Conservation (phyloP, 2,113 vertebrate genomes). For the Capreolus pygargus region DNA sequence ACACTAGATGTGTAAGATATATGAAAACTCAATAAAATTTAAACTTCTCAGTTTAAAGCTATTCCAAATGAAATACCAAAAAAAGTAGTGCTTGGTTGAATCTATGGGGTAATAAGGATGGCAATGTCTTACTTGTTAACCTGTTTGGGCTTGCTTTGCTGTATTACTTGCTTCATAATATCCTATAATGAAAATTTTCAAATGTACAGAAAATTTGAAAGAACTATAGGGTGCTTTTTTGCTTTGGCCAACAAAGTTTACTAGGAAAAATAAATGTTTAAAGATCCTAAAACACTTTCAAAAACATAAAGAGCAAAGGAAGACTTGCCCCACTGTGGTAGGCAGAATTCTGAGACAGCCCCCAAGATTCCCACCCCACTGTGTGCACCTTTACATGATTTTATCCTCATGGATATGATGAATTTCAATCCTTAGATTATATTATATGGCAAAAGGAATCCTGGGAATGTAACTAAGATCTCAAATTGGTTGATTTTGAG, state of each 20-base stretch:
- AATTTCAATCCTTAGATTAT: background rate
- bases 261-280: background rate
- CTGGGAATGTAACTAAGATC: background rate
- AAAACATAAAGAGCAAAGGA: slow-evolving; percentile 2
- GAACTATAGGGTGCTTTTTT: background rate
- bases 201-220: background rate
- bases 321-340: background rate
- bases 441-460: background rate
- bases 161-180: slow-evolving; percentile 22
- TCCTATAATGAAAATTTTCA: background rate
- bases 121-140: background rate
- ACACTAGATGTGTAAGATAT: background rate
- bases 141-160: background rate
- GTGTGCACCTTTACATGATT: background rate
- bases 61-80: slow-evolving; percentile 36
- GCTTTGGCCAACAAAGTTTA: slow-evolving; percentile 11
- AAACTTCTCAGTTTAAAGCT: background rate
- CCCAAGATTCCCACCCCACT: background rate
- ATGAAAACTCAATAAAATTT: background rate
- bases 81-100: background rate
- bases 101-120: rapidly evolving
- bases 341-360: background rate
- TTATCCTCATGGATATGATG: background rate
- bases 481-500: background rate
- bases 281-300: slow-evolving; percentile 16